A percentile compares a stretch with the other conserved stretches of the same genome.
phyloP scores from a whole-genome alignment of 2,888 invertebrate genomes.

The Crossocerus cetratus region DNA sequence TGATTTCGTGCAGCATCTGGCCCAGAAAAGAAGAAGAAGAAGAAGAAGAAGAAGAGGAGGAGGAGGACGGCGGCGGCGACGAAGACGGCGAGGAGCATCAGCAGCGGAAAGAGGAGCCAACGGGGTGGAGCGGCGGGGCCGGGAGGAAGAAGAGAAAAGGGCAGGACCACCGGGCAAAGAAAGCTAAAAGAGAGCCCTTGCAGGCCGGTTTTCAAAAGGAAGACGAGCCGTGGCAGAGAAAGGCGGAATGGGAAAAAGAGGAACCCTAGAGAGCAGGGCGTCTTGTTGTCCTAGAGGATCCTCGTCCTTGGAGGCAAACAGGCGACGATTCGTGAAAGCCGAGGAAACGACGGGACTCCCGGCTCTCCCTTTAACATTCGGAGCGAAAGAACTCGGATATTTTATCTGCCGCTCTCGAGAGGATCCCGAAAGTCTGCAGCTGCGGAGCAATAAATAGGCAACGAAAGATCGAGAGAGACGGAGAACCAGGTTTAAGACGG shows the following conservation, averaged over 20 bases:
- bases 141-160: constrained; percentile 30
- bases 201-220: constrained; percentile 56
- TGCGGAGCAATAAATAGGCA: too few species aligned
- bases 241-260: constrained; percentile 14
- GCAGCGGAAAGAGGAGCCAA: too few species aligned
- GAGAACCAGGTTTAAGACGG: too few species aligned
- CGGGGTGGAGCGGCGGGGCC: background rate
- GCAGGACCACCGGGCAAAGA: constrained; percentile 46
- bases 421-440: too few species aligned
- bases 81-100: constrained; percentile 9
- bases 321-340: constrained; percentile 17
- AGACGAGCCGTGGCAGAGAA: constrained; percentile 34
- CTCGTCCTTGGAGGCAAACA: constrained; percentile 19
- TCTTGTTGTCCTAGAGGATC: constrained; percentile 35
- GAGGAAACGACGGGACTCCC: background rate
- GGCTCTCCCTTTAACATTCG: too few species aligned
- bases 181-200: constrained; percentile 26
- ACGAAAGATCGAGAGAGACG: too few species aligned
- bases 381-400: too few species aligned
- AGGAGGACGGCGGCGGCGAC: constrained; percentile 3
- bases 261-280: constrained; percentile 11
- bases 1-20: constrained; percentile 65
- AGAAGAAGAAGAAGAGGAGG: constrained; percentile 6
- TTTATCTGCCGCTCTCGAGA: too few species aligned
- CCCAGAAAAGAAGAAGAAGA: constrained; percentile 36